Evolutionary conservation across 1,140 invertebrate genomes (phyloP), one percentile per base, ranked within the genome.

Genomic region (Diorhabda sublineata): DNA sequence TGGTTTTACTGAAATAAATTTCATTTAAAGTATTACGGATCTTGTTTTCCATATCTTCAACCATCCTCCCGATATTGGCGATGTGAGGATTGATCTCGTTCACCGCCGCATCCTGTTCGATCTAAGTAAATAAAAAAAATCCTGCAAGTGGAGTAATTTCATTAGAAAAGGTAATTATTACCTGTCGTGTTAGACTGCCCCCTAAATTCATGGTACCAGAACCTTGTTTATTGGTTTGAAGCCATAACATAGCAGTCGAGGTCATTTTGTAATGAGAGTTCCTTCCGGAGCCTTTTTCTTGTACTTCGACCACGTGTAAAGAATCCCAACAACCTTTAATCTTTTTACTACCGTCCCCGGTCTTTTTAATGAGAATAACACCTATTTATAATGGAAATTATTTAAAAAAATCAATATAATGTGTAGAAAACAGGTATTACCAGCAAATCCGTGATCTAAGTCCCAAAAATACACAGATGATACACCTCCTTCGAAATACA

Each of bases 401-500:
- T 26, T 26, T 26, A 26, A 26, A 26, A 26, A 26, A 26, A 26
- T 26, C 26, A 1, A 26, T 26, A 26, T 26, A 26, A 26, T 26
- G 26, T 26, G 26, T 26, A 26, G 26, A 26, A 26, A 26, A 26
- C 26, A 26, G 26, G 26, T 26, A 26, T 64, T 76, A 90, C 89
- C 90, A 73, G 97, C 98, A 88, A 99, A 99, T 3, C 97, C 97
- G 83, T 98, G 95, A 79, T 99, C 97, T 79, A 99, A 88, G 78
- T 99, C 98, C 98, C 98, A 99, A 59, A 99, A 86, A 84, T 99
- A 99, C 0, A 99, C 98, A 6, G 97, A 99, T 1, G 97, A 99
- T 1, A 99, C 95, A 9, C 98, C 98, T 66, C 98, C 98, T 84
- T 99, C 98, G 83, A 98, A 99, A 84, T 99, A 99, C 91, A 99